phyloP scores from a whole-genome alignment of 1,140 invertebrate genomes.

The Anastrepha ludens region DNA sequence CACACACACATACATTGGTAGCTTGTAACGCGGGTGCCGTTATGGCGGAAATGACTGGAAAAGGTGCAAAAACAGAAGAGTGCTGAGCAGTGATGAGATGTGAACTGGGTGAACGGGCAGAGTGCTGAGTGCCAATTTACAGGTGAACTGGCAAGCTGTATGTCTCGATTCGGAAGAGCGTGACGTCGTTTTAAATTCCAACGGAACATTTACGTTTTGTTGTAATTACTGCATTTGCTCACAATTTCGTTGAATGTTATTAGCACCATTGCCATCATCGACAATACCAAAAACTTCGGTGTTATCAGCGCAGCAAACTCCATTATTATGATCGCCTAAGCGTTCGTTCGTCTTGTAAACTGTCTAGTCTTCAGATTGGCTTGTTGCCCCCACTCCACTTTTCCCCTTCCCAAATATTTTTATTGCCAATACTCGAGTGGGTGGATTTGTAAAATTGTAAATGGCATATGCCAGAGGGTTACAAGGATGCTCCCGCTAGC shows the following conservation, averaged over 20 bases:
- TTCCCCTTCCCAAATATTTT: not conserved
- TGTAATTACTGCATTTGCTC: constrained; percentile 16
- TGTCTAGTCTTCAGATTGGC: not conserved
- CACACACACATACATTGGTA: not conserved
- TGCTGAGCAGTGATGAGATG: no score
- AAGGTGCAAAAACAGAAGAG: not conserved
- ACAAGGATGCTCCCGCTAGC: not conserved
- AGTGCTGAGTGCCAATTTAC: no score
- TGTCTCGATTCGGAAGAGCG: not conserved
- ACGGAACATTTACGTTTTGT: constrained; percentile 1
- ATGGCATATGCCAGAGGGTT: not conserved
- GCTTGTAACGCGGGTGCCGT: not conserved
- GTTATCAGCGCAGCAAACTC: not conserved
- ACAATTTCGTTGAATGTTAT: not conserved
- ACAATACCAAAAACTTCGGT: not conserved
- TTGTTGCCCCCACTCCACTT: not conserved
- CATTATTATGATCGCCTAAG: constrained; percentile 8
- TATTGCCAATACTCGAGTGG: not conserved
- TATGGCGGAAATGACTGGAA: not conserved
- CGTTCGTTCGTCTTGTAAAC: not conserved
- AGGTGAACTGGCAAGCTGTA: not conserved
- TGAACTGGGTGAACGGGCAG: no score
- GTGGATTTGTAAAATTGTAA: not conserved
- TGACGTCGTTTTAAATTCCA: not conserved
- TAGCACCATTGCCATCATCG: not conserved